These are phyloP conservation scores for Euwallacea fornicatus DNA, from an alignment of 1,140 invertebrate genomes.

Conservation along the genomic window DNA sequence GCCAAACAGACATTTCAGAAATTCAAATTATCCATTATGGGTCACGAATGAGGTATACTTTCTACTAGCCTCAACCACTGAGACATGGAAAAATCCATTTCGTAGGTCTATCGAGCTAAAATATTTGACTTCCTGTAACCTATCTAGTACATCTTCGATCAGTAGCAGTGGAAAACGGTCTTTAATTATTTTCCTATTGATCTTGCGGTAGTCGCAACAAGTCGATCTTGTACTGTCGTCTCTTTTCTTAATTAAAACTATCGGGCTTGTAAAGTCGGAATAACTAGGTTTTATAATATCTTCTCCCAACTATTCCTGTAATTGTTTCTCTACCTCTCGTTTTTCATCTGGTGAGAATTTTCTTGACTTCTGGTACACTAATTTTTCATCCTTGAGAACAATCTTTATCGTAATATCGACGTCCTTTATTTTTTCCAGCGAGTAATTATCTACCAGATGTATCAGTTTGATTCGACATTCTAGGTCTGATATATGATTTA, in stretches of 20 bases:
- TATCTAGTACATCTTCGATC: constrained; percentile 43
- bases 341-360: constrained; percentile 44
- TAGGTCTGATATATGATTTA: neutral
- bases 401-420: constrained; percentile 36
- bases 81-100: constrained; percentile 51
- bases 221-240: constrained; percentile 49
- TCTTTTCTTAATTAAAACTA: constrained; percentile 5
- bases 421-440: constrained; percentile 26
- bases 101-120: constrained; percentile 47
- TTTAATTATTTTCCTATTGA: constrained; percentile 53
- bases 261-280: constrained; percentile 54
- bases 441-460: constrained; percentile 26
- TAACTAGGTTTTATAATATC: constrained; percentile 42
- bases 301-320: constrained; percentile 36
- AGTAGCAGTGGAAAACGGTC: constrained; percentile 45
- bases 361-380: constrained; percentile 47
- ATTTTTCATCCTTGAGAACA: constrained; percentile 35
- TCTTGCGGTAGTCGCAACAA: constrained; percentile 57
- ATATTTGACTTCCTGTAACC: constrained; percentile 34
- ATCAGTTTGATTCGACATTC: constrained; percentile 7
- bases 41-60: constrained; percentile 46
- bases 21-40: constrained; percentile 51
- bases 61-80: constrained; percentile 40
- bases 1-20: constrained; percentile 52
- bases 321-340: constrained; percentile 40